A percentile compares a stretch with the other conserved stretches of the same genome.
phyloP scores from a whole-genome alignment of 2,797 vertebrate species.

The Etheostoma nigrum region DNA sequence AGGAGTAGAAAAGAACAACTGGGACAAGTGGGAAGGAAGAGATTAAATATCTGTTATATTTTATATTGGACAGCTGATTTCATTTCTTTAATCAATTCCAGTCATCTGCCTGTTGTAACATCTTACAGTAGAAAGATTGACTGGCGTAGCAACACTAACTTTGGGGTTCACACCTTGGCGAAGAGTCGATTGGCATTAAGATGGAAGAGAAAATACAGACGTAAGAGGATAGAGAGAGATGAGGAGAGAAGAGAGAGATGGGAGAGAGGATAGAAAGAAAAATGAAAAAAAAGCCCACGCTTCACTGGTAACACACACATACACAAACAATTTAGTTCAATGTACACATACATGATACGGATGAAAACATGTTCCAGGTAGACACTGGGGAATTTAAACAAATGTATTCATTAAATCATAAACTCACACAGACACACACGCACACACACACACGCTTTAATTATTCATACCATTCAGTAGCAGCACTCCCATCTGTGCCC shows the following conservation, averaged over 20 bases:
- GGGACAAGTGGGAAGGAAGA: background rate
- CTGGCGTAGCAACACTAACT: slow-evolving; percentile 3
- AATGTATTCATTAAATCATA: slow-evolving; percentile 28
- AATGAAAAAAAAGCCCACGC: slow-evolving; percentile 8
- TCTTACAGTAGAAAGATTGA: background rate
- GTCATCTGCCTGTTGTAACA: background rate
- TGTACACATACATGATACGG: slow-evolving; percentile 14
- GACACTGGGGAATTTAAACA: slow-evolving; percentile 32
- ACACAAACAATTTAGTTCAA: slow-evolving; percentile 12
- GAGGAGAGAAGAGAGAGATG: background rate
- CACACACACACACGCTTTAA: slow-evolving; percentile 33
- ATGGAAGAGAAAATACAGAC: background rate
- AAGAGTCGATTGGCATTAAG: background rate
- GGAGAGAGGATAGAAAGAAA: background rate
- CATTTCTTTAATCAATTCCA: background rate
- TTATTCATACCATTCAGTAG: slow-evolving; percentile 50
- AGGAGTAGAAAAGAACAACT: background rate
- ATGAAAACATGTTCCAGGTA: slow-evolving; percentile 19
- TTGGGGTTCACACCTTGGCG: background rate
- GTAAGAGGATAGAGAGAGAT: background rate
- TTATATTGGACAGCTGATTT: background rate
- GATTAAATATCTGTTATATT: background rate
- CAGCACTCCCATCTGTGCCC: slow-evolving; percentile 47
- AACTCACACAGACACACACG: background rate
- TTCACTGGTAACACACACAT: slow-evolving; percentile 10